Evolutionary conservation across 2,888 invertebrate genomes (phyloP).

Genomic region (Lamellibrachia satsuma): DNA sequence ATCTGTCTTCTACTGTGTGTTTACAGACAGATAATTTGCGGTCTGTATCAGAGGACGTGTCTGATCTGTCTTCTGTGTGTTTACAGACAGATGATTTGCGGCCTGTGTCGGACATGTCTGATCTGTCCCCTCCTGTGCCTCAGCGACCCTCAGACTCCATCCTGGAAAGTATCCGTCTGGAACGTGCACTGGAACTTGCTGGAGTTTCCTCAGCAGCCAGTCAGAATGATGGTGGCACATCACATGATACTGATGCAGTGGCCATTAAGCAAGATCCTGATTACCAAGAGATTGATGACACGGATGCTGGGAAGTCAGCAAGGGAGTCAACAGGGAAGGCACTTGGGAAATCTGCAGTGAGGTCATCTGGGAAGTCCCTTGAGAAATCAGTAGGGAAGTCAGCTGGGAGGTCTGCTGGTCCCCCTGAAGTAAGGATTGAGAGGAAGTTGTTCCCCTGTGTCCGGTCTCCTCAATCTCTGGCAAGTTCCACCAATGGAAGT

Average conservation of each 20-base stretch:
- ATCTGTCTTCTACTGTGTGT: not conserved
- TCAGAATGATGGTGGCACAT: not conserved
- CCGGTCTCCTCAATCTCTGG: slow-evolving; percentile 51
- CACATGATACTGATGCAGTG: slow-evolving; percentile 23
- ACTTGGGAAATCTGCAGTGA: not conserved
- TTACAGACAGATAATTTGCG: not conserved
- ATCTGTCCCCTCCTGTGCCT: slow-evolving; percentile 44
- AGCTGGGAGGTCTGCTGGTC: not conserved
- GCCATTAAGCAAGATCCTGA: slow-evolving; percentile 45
- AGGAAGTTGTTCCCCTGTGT: slow-evolving; percentile 28
- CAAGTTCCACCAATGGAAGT: slow-evolving; percentile 58
- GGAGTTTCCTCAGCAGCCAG: slow-evolving; percentile 20
- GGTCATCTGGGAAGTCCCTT: slow-evolving; percentile 34
- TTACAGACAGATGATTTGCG: slow-evolving; percentile 23
- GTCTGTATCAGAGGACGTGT: not conserved
- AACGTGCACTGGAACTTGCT: slow-evolving; percentile 32
- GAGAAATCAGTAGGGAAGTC: not conserved
- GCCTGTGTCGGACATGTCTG: not conserved
- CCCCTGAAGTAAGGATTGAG: not conserved
- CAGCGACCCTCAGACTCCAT: slow-evolving; percentile 51
- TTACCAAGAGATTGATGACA: slow-evolving; percentile 57
- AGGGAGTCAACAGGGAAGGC: not conserved
- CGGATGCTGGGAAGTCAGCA: slow-evolving; percentile 28
- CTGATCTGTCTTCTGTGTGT: not conserved
- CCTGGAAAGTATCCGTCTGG: slow-evolving; percentile 44